Base-by-base conservation (phyloP, 2,797 vertebrate genomes). In the Periparus ater region DNA sequence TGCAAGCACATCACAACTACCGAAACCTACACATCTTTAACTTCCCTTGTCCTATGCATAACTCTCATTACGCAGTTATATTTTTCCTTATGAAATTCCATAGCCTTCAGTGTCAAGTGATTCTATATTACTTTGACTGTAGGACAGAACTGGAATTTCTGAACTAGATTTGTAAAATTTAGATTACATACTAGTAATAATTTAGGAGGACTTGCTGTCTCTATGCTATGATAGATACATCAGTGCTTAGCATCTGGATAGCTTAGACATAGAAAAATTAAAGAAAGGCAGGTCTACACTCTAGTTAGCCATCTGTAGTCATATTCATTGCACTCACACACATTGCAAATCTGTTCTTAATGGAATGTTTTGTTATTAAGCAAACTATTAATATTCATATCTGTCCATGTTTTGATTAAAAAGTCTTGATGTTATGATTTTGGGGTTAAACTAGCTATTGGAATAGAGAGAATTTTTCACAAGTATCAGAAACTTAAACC, bases 361-460 rank as follows among this genome's bases (percentile, higher is more conserved):
- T 78, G 51, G 32, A 32, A 5, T 65, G 32, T 57, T 44, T 36
- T 38, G 12, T 47, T 67, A 58, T 51, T 78, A 72, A 66, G 4
- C 4, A 74, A 86, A 53, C 5, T 70, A 36, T 13, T 3, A 16
- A 13, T 71, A 80, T 67, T 85, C 29, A 50, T 78, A 7, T 62
- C 74, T 83, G 3, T 40, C 25, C 22, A 48, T 13, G 27, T 74
- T 83, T 83, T 71, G 17, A 48, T 72, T 45, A 79, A 55, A 50
- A 88, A 82, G 72, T 15, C 6, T 48, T 61, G 38, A 72, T 32
- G 44, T 17, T 63, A 8, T 60, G 27, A 48, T 45, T 71, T 74
- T 29, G 30, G 2, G 0, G 0, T 74, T 85, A 42, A 22, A 21
- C 10, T 50, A 32, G 5, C n/a, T 65, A 36, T 42, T 13, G 6